These are phyloP conservation scores for Argyresthia goedartella DNA, from an alignment of 2,888 invertebrate species.

Conservation along the genomic window DNA sequence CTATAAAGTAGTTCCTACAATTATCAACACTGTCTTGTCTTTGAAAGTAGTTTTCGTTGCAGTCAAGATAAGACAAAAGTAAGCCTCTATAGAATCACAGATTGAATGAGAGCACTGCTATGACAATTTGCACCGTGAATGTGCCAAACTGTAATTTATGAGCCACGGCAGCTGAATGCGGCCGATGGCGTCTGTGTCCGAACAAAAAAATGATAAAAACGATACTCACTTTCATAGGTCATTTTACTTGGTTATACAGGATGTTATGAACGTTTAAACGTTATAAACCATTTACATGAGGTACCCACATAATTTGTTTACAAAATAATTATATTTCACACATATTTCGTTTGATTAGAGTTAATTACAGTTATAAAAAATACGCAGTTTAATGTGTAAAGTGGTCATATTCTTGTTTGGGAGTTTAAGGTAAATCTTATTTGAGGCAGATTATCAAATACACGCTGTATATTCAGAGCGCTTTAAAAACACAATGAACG, in stretches of 20 bases:
- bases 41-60: neutral
- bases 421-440: no score
- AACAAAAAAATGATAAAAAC: slow-evolving; percentile 28
- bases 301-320: no score
- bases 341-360: neutral
- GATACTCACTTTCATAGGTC: slow-evolving; percentile 44
- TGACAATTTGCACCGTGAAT: slow-evolving; percentile 32
- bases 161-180: slow-evolving; percentile 36
- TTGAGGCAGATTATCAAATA: neutral
- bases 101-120: neutral
- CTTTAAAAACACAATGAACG: slow-evolving; percentile 6
- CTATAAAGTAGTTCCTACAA: no score
- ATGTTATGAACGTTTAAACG: slow-evolving; percentile 8
- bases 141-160: slow-evolving; percentile 39
- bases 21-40: no score
- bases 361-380: neutral
- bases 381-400: neutral
- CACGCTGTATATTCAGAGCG: slow-evolving; percentile 1
- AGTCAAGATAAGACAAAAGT: neutral
- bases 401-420: no score
- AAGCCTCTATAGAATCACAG: neutral
- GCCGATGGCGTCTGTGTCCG: slow-evolving; percentile 15
- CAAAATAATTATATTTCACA: neutral
- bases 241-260: slow-evolving; percentile 25
- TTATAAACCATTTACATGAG: neutral